phyloP scores from a whole-genome alignment of 1,140 invertebrate species.

The Sinonovacula constricta region DNA sequence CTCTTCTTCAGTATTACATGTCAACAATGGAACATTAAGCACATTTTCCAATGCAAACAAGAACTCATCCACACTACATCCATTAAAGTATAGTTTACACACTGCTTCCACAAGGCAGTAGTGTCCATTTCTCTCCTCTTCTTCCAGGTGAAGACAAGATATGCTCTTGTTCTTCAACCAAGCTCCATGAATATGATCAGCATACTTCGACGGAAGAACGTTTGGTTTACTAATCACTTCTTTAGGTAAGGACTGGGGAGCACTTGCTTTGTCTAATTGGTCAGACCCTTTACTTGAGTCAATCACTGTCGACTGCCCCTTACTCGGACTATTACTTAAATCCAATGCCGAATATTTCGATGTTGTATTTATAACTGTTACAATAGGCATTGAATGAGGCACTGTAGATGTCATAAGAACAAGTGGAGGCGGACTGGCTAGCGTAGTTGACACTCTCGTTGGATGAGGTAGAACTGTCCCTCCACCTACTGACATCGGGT shows the following conservation, averaged over 20 bases:
- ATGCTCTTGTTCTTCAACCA: conserved; percentile 73
- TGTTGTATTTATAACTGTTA: neutral
- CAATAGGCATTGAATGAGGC: neutral
- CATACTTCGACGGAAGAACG: neutral
- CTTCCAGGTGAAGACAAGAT: conserved; percentile 67
- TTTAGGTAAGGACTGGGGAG: no score
- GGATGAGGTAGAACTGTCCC: neutral
- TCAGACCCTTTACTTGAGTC: no score
- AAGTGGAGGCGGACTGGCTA: neutral
- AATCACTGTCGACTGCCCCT: no score
- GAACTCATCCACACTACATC: conserved; percentile 73
- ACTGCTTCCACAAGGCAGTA: conserved; percentile 75
- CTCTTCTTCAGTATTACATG: conserved; percentile 70
- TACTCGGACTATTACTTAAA: neutral
- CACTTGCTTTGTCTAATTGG: no score
- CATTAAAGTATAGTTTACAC: conserved; percentile 73
- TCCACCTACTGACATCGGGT: no score
- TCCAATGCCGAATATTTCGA: neutral
- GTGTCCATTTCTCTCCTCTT: conserved; percentile 57
- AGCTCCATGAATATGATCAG: conserved; percentile 66
- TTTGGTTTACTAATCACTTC: no score
- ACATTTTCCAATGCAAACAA: conserved; percentile 71
- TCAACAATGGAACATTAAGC: conserved; percentile 65
- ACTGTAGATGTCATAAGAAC: neutral
- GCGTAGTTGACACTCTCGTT: neutral